Conservation (phyloP, 2,797 vertebrate species). For the Crenichthys baileyi region DNA sequence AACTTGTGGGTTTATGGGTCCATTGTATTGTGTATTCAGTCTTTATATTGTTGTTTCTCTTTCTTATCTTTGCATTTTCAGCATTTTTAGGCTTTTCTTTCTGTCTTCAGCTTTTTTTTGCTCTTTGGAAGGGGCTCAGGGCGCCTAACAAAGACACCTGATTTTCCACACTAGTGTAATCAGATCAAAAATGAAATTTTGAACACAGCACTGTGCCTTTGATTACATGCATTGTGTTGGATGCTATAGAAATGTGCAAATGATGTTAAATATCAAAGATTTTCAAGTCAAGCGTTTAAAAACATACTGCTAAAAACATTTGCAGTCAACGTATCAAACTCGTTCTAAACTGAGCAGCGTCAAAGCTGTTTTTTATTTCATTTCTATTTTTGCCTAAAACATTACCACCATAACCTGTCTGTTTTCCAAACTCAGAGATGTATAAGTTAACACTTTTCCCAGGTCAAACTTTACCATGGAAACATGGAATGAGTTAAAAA, state of each 20-base stretch:
- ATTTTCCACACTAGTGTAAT: conserved; percentile 70
- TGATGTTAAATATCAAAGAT: conserved; percentile 46
- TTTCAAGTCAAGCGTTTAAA: conserved; percentile 35
- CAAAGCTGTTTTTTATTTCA: conserved; percentile 14
- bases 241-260: conserved; percentile 35
- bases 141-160: conserved; percentile 72
- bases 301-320: conserved; percentile 30
- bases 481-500: conserved; percentile 46
- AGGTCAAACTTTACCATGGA: conserved; percentile 32
- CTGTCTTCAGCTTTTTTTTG: background rate
- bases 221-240: conserved; percentile 71
- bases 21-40: conserved; percentile 37
- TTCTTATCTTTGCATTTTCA: background rate
- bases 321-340: conserved; percentile 43
- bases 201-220: conserved; percentile 43
- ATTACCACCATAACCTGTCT: conserved; percentile 29
- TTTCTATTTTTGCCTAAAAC: conserved; percentile 27
- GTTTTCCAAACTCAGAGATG: conserved; percentile 43
- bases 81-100: background rate
- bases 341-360: conserved; percentile 18
- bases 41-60: conserved; percentile 31
- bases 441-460: conserved; percentile 29
- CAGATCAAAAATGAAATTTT: conserved; percentile 62
- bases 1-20: conserved; percentile 42
- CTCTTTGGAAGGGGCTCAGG: conserved; percentile 6